phyloP scores from a whole-genome alignment of 2,113 vertebrate species.

The Boleophthalmus pectinirostris region DNA sequence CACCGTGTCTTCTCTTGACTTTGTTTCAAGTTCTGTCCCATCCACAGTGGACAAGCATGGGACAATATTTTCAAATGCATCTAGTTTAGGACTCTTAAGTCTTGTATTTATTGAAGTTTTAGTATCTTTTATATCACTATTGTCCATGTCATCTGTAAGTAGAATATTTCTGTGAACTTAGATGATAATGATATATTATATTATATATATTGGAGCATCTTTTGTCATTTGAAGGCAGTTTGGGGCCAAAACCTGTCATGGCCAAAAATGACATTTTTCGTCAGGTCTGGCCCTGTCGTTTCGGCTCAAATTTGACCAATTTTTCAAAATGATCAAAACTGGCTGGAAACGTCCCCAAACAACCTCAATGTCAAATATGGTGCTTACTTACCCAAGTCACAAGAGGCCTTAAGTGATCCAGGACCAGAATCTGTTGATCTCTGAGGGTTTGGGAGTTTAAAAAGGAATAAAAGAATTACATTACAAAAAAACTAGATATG shows the following conservation, averaged over 20 bases:
- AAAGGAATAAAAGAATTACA: not conserved
- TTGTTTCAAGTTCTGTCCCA: constrained; percentile 18
- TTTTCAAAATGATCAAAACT: too few relatives aligned
- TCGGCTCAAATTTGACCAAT: too few relatives aligned
- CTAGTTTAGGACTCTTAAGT: not conserved
- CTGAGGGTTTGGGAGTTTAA: not conserved
- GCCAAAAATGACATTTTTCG: too few relatives aligned
- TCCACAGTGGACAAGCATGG: not conserved
- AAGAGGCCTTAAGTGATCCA: not conserved
- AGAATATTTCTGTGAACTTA: not conserved
- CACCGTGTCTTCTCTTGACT: constrained; percentile 5
- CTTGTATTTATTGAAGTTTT: not conserved
- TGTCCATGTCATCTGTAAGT: not conserved
- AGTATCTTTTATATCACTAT: not conserved
- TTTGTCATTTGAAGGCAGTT: too few relatives aligned
- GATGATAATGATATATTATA: not conserved
- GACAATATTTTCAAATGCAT: not conserved
- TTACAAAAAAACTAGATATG: not conserved
- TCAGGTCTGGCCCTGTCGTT: too few relatives aligned
- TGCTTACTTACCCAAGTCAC: constrained; percentile 13
- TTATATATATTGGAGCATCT: too few relatives aligned
- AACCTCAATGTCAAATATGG: not conserved
- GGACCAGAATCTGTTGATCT: not conserved
- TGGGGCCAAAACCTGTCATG: too few relatives aligned
- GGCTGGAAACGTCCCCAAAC: too few relatives aligned